Evolutionary conservation across 2,888 invertebrate genomes (phyloP), one percentile per base, ranked within the genome.

Genomic region (Archaeoteleia sp.): DNA sequence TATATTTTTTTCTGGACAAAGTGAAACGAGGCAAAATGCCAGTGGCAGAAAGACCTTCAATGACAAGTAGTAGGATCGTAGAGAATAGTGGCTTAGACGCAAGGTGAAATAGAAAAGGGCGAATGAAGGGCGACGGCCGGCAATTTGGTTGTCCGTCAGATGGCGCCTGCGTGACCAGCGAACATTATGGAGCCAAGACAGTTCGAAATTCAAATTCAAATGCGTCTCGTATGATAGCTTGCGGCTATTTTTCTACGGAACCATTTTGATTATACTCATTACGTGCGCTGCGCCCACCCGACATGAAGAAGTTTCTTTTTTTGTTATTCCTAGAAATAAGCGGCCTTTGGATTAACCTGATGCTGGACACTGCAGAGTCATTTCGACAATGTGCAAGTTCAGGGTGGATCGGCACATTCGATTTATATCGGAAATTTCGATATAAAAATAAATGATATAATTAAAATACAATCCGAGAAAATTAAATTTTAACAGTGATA

Each of bases 231-330:
- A 53, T 17, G 67, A 71, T 81, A 65, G 80, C 82, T 82, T 69
- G 78, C 75, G 82, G 82, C 82, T 80, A 74, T 71, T 78, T 78
- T 75, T 73, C 80, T 78, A 75, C 82, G 78, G 74, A 78, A 79
- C 72, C 78, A 72, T 80, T 79, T 78, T 80, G 82, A 83, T 83
- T 83, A 83, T 82, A 82, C 83, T 82, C 79, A 84, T 84, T 83
- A 82, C 81, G 57, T 61, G 27, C 46, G 32, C 25, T 39, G 14
- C 17, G 55, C 60, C 39, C 39, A 37, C 62, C 69, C 39, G 60
- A 53, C 30, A 71, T 55, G 69, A 72, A 70, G 65, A 66, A 57
- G 61, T 48, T 23, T 17, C 17, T 25, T 43, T 51, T 43, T 12
- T 34, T 37, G 49, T 42, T 49, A 34, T 57, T 57, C 61, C 35